Percentiles rank a stretch among this genome's conserved stretches.
phyloP scores from a whole-genome alignment of 2,113 vertebrate genomes.

The Burhinus oedicnemus region DNA sequence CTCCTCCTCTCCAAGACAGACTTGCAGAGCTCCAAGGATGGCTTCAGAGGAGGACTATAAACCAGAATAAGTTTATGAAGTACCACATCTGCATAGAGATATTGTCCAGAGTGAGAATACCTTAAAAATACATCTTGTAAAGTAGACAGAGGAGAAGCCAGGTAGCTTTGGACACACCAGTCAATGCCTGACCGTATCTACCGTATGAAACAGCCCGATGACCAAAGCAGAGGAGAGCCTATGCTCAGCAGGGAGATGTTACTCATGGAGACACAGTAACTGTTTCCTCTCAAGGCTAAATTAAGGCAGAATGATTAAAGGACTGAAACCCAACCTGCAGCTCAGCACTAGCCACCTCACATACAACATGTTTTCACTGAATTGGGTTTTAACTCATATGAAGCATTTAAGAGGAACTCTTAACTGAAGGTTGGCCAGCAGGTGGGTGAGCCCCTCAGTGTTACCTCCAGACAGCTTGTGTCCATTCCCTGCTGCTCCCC shows the following conservation, averaged over 20 bases:
- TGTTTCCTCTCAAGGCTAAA: neutral
- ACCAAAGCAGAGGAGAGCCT: neutral
- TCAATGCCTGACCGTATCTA: accelerated
- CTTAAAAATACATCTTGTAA: neutral
- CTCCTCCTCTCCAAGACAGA: neutral
- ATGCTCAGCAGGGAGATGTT: neutral
- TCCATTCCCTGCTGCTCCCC: too few species aligned
- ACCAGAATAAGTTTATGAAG: neutral
- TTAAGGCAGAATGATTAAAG: neutral
- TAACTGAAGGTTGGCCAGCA: neutral
- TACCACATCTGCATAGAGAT: neutral
- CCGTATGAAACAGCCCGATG: accelerated
- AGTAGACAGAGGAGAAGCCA: neutral
- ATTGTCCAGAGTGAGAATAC: neutral
- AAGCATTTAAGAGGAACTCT: neutral
- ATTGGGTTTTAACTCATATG: neutral
- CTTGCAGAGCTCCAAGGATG: neutral
- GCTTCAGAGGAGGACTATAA: neutral
- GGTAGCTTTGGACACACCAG: neutral
- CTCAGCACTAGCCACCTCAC: neutral
- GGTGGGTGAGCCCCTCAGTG: too few species aligned
- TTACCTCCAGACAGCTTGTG: neutral
- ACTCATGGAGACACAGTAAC: neutral
- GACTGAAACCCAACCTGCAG: neutral
- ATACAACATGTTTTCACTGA: neutral